Evolutionary conservation across 1,140 invertebrate genomes (phyloP).

Genomic region (Homalodisca vitripennis): DNA sequence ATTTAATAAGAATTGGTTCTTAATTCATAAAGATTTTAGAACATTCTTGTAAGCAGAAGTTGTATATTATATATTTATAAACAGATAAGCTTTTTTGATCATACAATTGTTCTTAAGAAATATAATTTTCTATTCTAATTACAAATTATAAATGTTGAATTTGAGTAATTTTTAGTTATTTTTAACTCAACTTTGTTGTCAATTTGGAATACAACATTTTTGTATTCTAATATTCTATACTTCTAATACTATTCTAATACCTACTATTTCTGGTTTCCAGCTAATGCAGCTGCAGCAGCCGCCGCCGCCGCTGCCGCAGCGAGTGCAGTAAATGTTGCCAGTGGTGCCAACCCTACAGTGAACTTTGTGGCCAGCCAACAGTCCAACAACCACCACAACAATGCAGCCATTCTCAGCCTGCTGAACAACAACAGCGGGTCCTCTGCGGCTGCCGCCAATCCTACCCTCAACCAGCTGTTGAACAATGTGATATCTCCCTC

Average conservation of each 20-base stretch:
- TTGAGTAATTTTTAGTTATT: too few species aligned
- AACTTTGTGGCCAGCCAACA: constrained; percentile 41
- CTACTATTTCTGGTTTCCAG: neutral
- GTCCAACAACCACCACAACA: constrained; percentile 46
- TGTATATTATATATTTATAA: too few species aligned
- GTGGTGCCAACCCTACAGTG: constrained; percentile 52
- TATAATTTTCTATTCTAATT: too few species aligned
- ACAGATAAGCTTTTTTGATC: too few species aligned
- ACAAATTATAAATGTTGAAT: too few species aligned
- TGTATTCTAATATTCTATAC: too few species aligned
- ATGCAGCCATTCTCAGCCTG: constrained; percentile 69
- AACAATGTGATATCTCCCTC: constrained; percentile 17
- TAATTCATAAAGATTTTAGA: too few species aligned
- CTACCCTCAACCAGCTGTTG: constrained; percentile 42
- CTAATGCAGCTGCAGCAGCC: constrained; percentile 41
- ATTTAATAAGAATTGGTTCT: too few species aligned
- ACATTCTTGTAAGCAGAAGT: too few species aligned
- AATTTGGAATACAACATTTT: too few species aligned
- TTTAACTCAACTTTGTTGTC: too few species aligned
- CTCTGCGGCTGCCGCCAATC: constrained; percentile 52
- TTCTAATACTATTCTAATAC: neutral
- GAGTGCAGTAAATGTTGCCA: constrained; percentile 54
- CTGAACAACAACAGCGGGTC: constrained; percentile 57
- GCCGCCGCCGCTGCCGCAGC: constrained; percentile 52
- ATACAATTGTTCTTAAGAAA: too few species aligned